Conservation (phyloP, 1,140 invertebrate genomes). For the Cotesia vestalis region DNA sequence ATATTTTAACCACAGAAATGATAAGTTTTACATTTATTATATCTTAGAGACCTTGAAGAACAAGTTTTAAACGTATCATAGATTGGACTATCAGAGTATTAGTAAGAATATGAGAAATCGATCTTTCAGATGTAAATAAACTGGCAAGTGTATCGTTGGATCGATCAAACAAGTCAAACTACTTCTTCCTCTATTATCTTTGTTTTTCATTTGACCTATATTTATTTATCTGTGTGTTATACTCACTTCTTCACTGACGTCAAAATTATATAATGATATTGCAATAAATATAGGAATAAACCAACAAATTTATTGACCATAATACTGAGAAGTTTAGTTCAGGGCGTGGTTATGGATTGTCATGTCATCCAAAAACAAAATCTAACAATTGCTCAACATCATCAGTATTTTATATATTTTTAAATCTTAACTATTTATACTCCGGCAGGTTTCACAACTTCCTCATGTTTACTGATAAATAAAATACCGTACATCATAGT, state of each 20-base stretch:
- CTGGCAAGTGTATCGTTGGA: slow-evolving; percentile 1
- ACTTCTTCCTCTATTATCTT: slow-evolving; percentile 5
- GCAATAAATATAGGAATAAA: too few species aligned
- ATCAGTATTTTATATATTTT: too few species aligned
- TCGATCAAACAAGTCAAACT: slow-evolving; percentile 16
- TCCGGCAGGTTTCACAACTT: too few species aligned
- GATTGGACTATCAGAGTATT: too few species aligned
- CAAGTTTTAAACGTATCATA: too few species aligned
- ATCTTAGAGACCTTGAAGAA: too few species aligned
- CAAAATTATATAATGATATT: slow-evolving; percentile 2
- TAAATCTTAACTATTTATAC: too few species aligned
- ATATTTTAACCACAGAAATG: background rate
- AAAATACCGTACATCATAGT: too few species aligned
- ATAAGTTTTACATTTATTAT: too few species aligned
- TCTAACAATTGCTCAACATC: background rate
- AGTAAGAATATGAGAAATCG: background rate
- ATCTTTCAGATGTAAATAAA: background rate
- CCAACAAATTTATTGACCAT: too few species aligned
- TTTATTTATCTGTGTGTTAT: background rate
- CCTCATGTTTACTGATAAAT: too few species aligned
- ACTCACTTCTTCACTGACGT: background rate
- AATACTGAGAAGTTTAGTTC: background rate
- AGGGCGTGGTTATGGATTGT: background rate
- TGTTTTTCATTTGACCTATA: slow-evolving; percentile 16
- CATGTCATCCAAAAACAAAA: background rate